Base-by-base conservation (phyloP, 2,797 vertebrate species). In the Botia kubotai region DNA sequence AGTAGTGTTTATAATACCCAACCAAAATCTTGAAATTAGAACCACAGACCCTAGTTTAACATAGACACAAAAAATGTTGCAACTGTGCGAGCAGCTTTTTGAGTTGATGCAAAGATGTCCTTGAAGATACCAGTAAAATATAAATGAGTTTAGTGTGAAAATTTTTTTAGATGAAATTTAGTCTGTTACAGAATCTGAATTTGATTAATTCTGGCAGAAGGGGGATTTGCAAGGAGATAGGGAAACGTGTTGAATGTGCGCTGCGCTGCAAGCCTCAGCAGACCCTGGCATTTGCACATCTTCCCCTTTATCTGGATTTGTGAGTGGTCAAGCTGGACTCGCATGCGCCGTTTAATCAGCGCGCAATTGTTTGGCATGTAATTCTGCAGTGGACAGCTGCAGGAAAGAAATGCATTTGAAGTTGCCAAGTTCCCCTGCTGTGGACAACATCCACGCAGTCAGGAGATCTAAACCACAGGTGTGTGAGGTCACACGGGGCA, bases 221-320 rank as follows among this genome's bases (percentile, higher is more conserved):
- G 21, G 75, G 19, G 23, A 36, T 46, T 46, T 60, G 67, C 58
- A 48, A 50, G 36, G 6, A 8, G 48, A 2, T 8, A 55, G 50
- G 36, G 53, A 77, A 36, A 69, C 10, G 14, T 67, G 63, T 68
- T 57, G 75, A 77, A 55, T 43, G 29, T 19, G 8, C 2, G 52
- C 33, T n/a, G 50, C 17, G 50, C 39, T 33, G 66, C 7, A 19
- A 17, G 21, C 8, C 21, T 7, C 1, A 6, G 4, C 16, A 4
- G 13, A 6, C 16, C 50, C 33, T 66, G 1, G 1, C n/a, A 50
- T 29, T 77, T 68, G 33, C 13, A 3, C 52, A 33, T 43, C 23
- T 57, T 69, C 17, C n/a, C 65, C 65, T 58, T 77, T n/a, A 16
- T 65, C 13, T 50, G 19, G 39, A 76, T 66, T 52, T 63, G 43